A percentile compares a stretch with the other conserved stretches of the same genome.
Evolutionary conservation across 2,113 vertebrate species (phyloP).

Genomic region (Crotalus helleri): DNA sequence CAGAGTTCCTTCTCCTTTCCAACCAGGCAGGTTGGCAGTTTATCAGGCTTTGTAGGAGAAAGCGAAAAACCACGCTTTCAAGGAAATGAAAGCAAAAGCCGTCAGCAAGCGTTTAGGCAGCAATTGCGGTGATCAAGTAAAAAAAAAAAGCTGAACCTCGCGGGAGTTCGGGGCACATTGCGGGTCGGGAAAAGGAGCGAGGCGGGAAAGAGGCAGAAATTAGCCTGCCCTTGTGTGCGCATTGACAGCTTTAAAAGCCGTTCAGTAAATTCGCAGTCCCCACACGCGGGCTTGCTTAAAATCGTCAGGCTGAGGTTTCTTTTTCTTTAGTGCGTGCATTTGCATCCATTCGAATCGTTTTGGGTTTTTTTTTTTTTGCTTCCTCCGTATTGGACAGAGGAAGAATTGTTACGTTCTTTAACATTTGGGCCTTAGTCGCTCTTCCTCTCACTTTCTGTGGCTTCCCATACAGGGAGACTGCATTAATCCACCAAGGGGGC

Average conservation of each 20-base stretch:
- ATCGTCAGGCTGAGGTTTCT: background rate
- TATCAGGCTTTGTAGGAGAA: conserved; percentile 21
- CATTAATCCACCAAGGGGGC: conserved; percentile 35
- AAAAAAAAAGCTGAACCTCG: conserved; percentile 1
- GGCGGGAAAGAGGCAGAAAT: background rate
- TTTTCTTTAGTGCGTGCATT: background rate
- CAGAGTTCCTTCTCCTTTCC: conserved; percentile 8
- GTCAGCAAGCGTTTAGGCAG: conserved; percentile 27
- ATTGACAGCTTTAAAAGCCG: conserved; percentile 22
- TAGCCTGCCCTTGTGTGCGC: background rate
- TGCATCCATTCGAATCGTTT: conserved; percentile 38
- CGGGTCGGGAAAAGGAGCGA: background rate
- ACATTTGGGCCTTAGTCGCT: conserved; percentile 4
- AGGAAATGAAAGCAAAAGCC: conserved; percentile 32
- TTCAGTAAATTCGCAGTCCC: background rate
- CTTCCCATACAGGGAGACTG: conserved; percentile 10
- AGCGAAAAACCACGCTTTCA: conserved; percentile 11
- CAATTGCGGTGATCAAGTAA: conserved; percentile 20
- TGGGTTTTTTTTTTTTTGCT: background rate
- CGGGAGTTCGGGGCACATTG: conserved; percentile 1
- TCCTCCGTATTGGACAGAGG: conserved; percentile 51
- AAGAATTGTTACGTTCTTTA: conserved; percentile 42
- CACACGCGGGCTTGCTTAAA: background rate
- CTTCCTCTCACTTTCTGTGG: background rate
- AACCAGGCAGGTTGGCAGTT: conserved; percentile 1